These are phyloP conservation scores for Enteromius viviparus DNA, from an alignment of 2,797 vertebrate genomes.

Conservation along the genomic window DNA sequence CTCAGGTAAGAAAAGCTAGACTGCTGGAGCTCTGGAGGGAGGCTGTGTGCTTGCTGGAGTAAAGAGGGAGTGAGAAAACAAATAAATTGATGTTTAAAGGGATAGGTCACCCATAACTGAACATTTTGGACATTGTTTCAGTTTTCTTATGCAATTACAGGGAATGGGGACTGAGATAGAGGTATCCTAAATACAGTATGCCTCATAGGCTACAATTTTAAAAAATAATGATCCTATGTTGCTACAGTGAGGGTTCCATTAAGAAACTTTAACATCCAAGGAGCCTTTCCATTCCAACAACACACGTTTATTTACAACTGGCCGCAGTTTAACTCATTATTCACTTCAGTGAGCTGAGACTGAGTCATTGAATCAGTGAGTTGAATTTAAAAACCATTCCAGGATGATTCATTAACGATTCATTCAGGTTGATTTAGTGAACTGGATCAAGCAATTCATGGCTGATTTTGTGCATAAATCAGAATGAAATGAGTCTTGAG, in stretches of 20 bases:
- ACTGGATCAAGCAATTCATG: neutral
- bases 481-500: neutral
- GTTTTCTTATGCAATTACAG: neutral
- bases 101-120: neutral
- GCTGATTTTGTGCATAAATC: neutral
- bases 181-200: neutral
- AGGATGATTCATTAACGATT: neutral
- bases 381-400: neutral
- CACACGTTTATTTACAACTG: neutral
- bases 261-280: neutral
- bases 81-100: constrained; percentile 22
- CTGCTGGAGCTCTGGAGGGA: constrained; percentile 63
- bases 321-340: neutral
- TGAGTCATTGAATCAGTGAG: neutral
- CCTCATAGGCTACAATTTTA: neutral
- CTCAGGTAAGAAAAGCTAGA: constrained; percentile 72
- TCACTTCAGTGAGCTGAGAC: neutral
- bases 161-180: neutral
- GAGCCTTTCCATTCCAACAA: neutral
- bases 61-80: constrained; percentile 48
- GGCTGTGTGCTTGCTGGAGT: constrained; percentile 26
- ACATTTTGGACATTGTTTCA: neutral
- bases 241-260: neutral
- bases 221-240: neutral
- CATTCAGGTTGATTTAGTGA: too few species aligned